A percentile compares a stretch with the other conserved stretches of the same genome.
phyloP scores from a whole-genome alignment of 2,888 invertebrate species.

The Cephus spinipes region DNA sequence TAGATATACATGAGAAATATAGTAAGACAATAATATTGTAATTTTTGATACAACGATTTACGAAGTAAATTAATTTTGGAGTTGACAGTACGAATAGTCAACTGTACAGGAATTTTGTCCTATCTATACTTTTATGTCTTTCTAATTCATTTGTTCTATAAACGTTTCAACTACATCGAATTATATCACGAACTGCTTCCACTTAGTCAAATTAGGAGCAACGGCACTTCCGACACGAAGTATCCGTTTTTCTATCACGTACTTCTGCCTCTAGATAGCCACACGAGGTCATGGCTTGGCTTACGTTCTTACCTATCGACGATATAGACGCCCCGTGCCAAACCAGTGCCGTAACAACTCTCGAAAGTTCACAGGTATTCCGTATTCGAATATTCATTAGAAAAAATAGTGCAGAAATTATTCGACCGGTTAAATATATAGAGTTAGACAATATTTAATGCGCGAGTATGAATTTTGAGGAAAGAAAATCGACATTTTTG shows the following conservation, averaged over 20 bases:
- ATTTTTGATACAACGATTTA: background rate
- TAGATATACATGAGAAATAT: background rate
- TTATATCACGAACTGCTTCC: background rate
- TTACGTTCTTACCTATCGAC: conserved; percentile 47
- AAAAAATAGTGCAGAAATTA: background rate
- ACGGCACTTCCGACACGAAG: conserved; percentile 56
- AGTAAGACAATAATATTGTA: background rate
- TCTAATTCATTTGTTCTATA: background rate
- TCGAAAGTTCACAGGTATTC: conserved; percentile 27
- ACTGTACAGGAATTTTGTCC: background rate
- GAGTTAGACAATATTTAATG: background rate
- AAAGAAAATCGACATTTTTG: background rate
- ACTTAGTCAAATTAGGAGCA: conserved; percentile 42
- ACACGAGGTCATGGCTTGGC: conserved; percentile 48
- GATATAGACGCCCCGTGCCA: conserved; percentile 25
- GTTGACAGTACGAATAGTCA: background rate
- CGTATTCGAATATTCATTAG: background rate
- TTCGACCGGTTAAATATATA: background rate
- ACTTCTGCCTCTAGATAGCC: conserved; percentile 52
- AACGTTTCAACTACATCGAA: background rate
- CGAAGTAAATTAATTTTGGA: background rate
- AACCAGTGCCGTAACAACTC: conserved; percentile 10
- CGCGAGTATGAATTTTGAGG: background rate
- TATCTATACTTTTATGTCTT: background rate
- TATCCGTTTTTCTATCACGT: conserved; percentile 60